Evolutionary conservation across 2,888 invertebrate species (phyloP).

Genomic region (Junonia oenone): DNA sequence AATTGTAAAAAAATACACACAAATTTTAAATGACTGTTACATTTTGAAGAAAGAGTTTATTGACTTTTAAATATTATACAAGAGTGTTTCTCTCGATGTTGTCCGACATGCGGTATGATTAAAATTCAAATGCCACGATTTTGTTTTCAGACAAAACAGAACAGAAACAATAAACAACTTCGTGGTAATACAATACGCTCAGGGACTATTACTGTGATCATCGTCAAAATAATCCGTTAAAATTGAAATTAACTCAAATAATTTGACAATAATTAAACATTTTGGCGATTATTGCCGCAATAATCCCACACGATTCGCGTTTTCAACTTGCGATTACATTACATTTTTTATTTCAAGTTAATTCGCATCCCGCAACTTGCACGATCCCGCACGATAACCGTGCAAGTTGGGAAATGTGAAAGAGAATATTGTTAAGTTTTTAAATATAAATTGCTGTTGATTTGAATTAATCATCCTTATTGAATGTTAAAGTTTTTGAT

Average conservation of each 20-base stretch:
- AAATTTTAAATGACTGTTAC: constrained; percentile 8
- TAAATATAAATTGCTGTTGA: constrained; percentile 69
- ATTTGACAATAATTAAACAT: constrained; percentile 15
- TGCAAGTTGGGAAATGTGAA: constrained; percentile 22
- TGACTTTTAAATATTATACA: constrained; percentile 22
- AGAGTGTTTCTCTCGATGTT: constrained; percentile 7
- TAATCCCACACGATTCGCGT: constrained; percentile 17
- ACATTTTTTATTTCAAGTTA: constrained; percentile 69
- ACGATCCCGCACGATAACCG: constrained; percentile 22
- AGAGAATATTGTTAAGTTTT: constrained; percentile 69
- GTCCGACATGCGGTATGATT: constrained; percentile 1
- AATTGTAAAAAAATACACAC: background rate
- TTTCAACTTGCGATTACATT: constrained; percentile 66
- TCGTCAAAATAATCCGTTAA: constrained; percentile 6
- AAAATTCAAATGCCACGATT: constrained; percentile 4
- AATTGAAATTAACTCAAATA: background rate
- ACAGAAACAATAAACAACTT: constrained; percentile 8
- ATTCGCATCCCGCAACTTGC: constrained; percentile 22
- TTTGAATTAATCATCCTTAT: constrained; percentile 75
- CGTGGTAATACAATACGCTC: background rate
- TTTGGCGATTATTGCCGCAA: constrained; percentile 10
- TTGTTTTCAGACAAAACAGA: constrained; percentile 2
- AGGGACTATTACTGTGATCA: constrained; percentile 3
- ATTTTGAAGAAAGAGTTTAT: constrained; percentile 32
- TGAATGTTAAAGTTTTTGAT: constrained; percentile 61